Conservation (phyloP, 1,140 invertebrate species). For the Cotesia vestalis region DNA sequence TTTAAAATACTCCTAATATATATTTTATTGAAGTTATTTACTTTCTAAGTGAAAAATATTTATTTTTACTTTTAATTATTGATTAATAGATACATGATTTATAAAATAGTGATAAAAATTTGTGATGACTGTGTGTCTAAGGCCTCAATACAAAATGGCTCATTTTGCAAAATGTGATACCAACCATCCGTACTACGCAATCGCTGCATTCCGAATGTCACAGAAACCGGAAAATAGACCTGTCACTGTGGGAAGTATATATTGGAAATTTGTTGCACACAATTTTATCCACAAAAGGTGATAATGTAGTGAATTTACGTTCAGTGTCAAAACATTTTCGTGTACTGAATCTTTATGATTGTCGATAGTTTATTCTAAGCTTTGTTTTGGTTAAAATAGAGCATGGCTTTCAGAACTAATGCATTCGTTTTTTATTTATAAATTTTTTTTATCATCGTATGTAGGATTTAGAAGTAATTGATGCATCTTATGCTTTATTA, state of each 20-base stretch:
- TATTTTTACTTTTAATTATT: no score
- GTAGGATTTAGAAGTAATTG: no score
- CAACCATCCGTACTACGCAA: slow-evolving; percentile 51
- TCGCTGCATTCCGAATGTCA: slow-evolving; percentile 52
- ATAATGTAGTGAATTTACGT: slow-evolving; percentile 17
- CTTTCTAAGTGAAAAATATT: not conserved
- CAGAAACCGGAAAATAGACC: slow-evolving; percentile 51
- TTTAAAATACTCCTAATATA: not conserved
- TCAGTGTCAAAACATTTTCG: slow-evolving; percentile 1
- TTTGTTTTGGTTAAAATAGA: no score
- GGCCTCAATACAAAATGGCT: slow-evolving; percentile 47
- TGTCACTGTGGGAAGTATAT: slow-evolving; percentile 50
- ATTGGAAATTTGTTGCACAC: slow-evolving; percentile 56
- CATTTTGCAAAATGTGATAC: slow-evolving; percentile 50
- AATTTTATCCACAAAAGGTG: slow-evolving; percentile 55
- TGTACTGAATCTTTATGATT: not conserved
- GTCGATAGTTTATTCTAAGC: not conserved
- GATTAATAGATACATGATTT: not conserved
- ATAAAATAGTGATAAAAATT: not conserved
- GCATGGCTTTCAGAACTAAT: not conserved
- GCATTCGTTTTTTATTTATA: not conserved
- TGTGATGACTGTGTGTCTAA: slow-evolving; percentile 33
- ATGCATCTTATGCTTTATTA: no score
- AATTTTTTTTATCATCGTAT: no score
- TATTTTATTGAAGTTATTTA: no score